Base-by-base conservation (phyloP, 2,797 vertebrate genomes). In the Scolopax rusticola region DNA sequence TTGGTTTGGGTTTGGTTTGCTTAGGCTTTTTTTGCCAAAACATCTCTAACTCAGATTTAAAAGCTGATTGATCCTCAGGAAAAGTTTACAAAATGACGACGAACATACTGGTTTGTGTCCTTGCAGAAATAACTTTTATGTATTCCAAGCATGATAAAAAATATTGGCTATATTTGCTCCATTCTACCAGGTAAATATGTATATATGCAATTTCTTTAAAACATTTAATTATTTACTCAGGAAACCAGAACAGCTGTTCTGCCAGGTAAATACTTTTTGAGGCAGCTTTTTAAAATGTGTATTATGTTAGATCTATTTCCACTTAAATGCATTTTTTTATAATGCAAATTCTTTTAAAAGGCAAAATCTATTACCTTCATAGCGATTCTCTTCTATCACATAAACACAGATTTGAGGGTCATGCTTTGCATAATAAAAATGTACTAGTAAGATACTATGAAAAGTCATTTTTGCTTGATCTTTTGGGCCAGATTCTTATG, bases 221-320 rank as follows among this genome's bases (percentile, higher is more conserved):
- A 95, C 71, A 95, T 96, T 97, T 97, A 97, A 94, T 97, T 97
- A 96, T 98, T 98, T 97, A 97, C 95, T 84, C 95, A 93, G 77
- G 76, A 96, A 96, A 84, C 78, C 75, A 88, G 93, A 97, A 95
- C 89, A 98, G 86, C 91, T 98, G 94, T 90, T 97, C 89, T 97
- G 28, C 70, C 89, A 94, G 84, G 95, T 97, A 97, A 97, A 97
- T 80, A 83, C 24, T 97, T 94, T 96, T 92, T 80, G 36, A 96
- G 32, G 54, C 50, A 95, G 70, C 82, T 94, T 92, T 96, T 94
- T 38, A 92, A 96, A 86, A 76, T 43, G 27, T 88, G 40, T 77
- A 24, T 82, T 94, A 86, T 85, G 38, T 94, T 96, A 97, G 78
- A 94, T 76, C 41, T 84, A 93, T 96, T 96, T 97, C 61, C 57